Evolutionary conservation across 2,113 vertebrate genomes (phyloP), one percentile per base, ranked within the genome.

Genomic region (Penelope pileata): DNA sequence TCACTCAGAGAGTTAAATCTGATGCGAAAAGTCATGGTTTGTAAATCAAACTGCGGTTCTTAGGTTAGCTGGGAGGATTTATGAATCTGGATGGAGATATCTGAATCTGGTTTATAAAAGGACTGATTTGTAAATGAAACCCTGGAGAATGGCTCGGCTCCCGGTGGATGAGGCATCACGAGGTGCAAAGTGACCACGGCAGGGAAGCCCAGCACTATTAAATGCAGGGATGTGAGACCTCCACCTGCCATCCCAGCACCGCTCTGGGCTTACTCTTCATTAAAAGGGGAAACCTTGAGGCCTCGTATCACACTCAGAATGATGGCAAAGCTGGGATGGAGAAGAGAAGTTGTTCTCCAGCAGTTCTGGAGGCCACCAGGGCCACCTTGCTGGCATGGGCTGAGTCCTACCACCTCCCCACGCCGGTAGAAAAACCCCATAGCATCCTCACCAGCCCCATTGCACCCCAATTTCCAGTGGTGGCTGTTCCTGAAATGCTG

Each of bases 21-120:
- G 96, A 96, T 63, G 67, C 21, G 51, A 92, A 80, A 95, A 97
- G 75, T 73, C 92, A 84, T 51, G 70, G 86, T 83, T 95, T 94
- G 77, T 95, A 96, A 96, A 96, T 97, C 91, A 84, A 94, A 86
- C 82, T 14, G 30, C 51, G 80, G 74, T 63, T 83, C 93, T 94
- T 90, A 86, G 66, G 88, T 96, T 84, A 74, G 72, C 86, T 32
- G 70, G 93, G 90, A 75, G 91, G 95, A 95, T 97, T 97, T 97
- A 94, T 96, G 88, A 84, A 91, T 93, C 93, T 77, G 90, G 89
- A 94, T 36, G 59, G 90, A 93, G 88, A 94, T 92, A 94, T 21
- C 63, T 42, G 90, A 96, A 90, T 95, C 94, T 96, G 92, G 34
- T 96, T 92, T 86, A 58, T 36, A 84, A 94, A 96, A 96, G 76